Conservation (phyloP, 2,113 vertebrate genomes). For the Natator depressus region DNA sequence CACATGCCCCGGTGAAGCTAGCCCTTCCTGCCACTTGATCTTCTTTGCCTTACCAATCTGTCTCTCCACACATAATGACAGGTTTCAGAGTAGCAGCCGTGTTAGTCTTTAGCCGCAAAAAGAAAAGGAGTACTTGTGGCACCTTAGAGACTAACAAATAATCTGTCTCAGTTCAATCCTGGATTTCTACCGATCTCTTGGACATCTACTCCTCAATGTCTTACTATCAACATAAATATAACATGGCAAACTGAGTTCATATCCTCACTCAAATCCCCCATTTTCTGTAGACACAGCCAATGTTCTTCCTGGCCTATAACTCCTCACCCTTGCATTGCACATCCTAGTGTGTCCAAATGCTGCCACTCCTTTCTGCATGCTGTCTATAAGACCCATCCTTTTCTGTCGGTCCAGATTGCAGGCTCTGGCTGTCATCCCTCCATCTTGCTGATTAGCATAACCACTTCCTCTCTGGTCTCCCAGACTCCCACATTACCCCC, state of each 20-base stretch:
- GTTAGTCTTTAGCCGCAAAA: too few relatives aligned
- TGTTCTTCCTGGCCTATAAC: neutral
- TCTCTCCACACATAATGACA: neutral
- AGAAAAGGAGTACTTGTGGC: too few relatives aligned
- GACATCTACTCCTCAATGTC: neutral
- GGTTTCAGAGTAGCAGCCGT: too few relatives aligned
- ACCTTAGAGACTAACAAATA: too few relatives aligned
- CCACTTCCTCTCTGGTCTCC: neutral
- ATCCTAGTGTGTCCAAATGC: neutral
- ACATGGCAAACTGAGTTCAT: neutral
- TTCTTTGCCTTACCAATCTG: neutral
- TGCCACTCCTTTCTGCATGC: neutral
- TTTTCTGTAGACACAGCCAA: neutral
- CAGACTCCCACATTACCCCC: neutral
- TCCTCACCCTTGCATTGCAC: neutral
- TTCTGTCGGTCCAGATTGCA: neutral
- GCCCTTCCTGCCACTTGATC: neutral
- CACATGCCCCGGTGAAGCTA: too few relatives aligned
- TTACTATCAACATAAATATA: neutral
- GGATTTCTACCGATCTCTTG: neutral
- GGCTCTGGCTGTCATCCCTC: neutral
- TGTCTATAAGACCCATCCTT: neutral
- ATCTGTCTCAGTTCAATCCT: neutral
- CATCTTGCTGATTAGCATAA: neutral
- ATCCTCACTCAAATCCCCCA: neutral